Evolutionary conservation across 2,113 vertebrate genomes (phyloP).

Genomic region (Crotalus horridus): DNA sequence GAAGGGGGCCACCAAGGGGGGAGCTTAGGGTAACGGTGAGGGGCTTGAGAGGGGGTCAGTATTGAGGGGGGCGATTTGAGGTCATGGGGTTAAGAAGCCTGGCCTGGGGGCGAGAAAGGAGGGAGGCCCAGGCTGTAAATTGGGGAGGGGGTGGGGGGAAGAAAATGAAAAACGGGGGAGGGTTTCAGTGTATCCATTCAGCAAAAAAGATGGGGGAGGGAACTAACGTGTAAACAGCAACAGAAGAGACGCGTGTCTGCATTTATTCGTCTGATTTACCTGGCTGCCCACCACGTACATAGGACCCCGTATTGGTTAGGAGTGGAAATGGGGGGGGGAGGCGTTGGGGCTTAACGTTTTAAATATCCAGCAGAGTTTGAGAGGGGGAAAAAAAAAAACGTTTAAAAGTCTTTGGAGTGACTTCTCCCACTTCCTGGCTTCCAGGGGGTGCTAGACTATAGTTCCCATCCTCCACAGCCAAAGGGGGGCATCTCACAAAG

Average conservation of each 20-base stretch:
- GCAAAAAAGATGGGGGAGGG: background rate
- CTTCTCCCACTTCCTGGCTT: background rate
- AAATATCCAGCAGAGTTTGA: background rate
- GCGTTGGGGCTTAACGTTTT: background rate
- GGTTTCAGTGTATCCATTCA: no score
- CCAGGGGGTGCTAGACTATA: background rate
- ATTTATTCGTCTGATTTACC: background rate
- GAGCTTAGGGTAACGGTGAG: background rate
- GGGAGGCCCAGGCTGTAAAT: background rate
- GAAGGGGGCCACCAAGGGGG: background rate
- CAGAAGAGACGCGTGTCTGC: background rate
- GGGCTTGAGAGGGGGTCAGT: background rate
- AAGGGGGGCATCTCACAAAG: background rate
- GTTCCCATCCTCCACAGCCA: background rate
- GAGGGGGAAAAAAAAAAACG: accelerated
- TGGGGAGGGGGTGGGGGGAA: background rate
- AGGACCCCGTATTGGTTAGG: background rate
- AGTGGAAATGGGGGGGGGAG: background rate
- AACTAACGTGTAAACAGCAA: background rate
- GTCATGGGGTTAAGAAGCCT: background rate
- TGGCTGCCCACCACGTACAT: background rate
- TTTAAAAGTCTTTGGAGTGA: background rate
- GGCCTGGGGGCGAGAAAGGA: background rate
- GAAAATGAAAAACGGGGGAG: background rate
- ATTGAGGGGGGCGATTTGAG: no score